phyloP scores from a whole-genome alignment of 2,888 invertebrate species.

The Zhuqinia jingwanae region DNA sequence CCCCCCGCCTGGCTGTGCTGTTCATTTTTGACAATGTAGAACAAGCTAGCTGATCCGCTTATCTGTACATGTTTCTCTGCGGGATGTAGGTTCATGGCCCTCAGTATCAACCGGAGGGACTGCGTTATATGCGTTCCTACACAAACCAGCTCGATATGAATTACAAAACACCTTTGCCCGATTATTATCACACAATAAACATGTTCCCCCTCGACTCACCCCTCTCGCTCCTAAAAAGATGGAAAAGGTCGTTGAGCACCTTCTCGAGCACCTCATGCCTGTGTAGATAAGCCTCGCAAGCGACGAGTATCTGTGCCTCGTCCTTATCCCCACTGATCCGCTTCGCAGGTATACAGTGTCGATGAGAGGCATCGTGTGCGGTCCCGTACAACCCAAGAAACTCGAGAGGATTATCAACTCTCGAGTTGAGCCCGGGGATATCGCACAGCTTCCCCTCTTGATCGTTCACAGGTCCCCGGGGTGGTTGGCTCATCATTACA shows the following conservation, averaged over 20 bases:
- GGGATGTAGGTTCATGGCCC: constrained; percentile 94
- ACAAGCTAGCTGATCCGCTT: constrained; percentile 89
- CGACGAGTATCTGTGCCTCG: constrained; percentile 93
- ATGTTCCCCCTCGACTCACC: too few relatives aligned
- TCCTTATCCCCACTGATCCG: constrained; percentile 95
- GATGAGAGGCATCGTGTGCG: constrained; percentile 92
- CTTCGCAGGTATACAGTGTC: constrained; percentile 82
- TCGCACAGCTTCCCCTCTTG: constrained; percentile 82
- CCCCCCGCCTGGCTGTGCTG: constrained; percentile 86
- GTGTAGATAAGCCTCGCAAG: constrained; percentile 90
- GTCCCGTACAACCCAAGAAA: constrained; percentile 97
- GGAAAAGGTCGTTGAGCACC: constrained; percentile 95
- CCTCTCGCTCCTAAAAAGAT: constrained; percentile 91
- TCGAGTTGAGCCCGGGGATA: constrained; percentile 92
- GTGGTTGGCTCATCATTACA: constrained; percentile 62
- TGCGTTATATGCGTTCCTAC: constrained; percentile 83
- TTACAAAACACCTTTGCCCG: too few relatives aligned
- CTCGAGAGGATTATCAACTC: constrained; percentile 89
- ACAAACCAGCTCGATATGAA: background rate
- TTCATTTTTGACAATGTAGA: constrained; percentile 95
- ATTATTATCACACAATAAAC: too few relatives aligned
- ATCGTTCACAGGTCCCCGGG: constrained; percentile 12
- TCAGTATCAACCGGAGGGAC: constrained; percentile 90
- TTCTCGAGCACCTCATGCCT: constrained; percentile 90
- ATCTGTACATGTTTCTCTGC: constrained; percentile 95